A percentile compares a stretch with the other conserved stretches of the same genome.
phyloP scores from a whole-genome alignment of 2,797 vertebrate species.

The Acanthurus tractus region DNA sequence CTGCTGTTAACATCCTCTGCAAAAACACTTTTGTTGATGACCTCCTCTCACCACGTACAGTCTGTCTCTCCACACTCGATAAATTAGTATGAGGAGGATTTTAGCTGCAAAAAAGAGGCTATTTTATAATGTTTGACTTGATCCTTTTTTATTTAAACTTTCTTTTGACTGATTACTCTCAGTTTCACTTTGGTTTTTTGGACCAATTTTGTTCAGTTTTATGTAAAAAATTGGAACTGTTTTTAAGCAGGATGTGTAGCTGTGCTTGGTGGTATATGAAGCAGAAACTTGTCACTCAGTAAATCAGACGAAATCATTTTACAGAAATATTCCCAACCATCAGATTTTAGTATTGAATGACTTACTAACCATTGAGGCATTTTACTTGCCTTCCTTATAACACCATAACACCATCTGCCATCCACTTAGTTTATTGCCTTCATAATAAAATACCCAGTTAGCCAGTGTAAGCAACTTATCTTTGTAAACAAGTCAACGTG shows the following conservation, averaged over 20 bases:
- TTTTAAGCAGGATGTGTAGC: background rate
- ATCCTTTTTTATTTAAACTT: background rate
- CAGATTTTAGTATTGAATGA: background rate
- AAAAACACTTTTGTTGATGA: too few species aligned
- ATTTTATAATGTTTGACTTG: background rate
- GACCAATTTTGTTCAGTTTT: background rate
- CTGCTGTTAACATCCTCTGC: background rate
- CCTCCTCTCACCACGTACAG: background rate
- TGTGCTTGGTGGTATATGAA: constrained; percentile 1
- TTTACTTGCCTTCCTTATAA: background rate
- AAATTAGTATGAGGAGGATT: background rate
- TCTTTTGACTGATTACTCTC: too few species aligned
- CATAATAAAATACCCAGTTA: constrained; percentile 27
- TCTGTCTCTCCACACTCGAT: background rate
- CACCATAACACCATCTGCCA: constrained; percentile 6
- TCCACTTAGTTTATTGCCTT: constrained; percentile 29
- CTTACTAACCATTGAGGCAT: background rate
- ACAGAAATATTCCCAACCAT: background rate
- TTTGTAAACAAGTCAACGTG: constrained; percentile 29
- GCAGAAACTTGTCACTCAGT: background rate
- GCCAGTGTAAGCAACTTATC: constrained; percentile 14
- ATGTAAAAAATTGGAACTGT: background rate
- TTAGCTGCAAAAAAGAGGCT: background rate
- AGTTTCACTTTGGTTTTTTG: constrained; percentile 23
- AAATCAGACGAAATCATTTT: background rate